These are phyloP conservation scores for Prochilodus magdalenae DNA, from an alignment of 2,113 vertebrate genomes.

Conservation along the genomic window DNA sequence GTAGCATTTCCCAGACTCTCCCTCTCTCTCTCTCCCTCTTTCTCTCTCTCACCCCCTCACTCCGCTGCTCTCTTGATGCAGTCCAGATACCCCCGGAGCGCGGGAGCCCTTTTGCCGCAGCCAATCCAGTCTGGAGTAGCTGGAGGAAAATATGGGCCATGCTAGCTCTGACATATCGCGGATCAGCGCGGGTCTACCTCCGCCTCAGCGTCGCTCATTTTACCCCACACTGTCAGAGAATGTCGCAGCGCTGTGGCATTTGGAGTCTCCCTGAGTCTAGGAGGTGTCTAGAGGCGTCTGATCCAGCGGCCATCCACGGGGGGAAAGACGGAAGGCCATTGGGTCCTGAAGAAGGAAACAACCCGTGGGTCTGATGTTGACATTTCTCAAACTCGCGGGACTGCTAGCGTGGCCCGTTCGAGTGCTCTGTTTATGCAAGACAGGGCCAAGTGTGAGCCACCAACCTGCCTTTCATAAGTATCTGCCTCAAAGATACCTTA, in stretches of 20 bases:
- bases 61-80: constrained; percentile 46
- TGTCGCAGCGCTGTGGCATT: constrained; percentile 64
- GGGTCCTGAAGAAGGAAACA: constrained; percentile 43
- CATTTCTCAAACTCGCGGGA: constrained; percentile 55
- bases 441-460: constrained; percentile 20
- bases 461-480: constrained; percentile 33
- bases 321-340: constrained; percentile 49
- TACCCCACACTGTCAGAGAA: constrained; percentile 57
- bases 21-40: constrained; percentile 25
- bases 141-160: constrained; percentile 35
- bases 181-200: constrained; percentile 52
- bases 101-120: constrained; percentile 38
- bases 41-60: neutral
- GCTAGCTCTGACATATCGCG: constrained; percentile 48
- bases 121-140: constrained; percentile 48
- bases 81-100: constrained; percentile 50
- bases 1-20: constrained; percentile 44
- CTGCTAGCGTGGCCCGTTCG: constrained; percentile 15
- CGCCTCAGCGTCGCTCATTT: constrained; percentile 48
- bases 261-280: constrained; percentile 54
- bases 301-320: constrained; percentile 50
- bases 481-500: neutral
- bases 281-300: constrained; percentile 49
- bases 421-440: constrained; percentile 53
- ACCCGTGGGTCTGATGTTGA: constrained; percentile 56